A percentile compares a stretch with the other conserved stretches of the same genome.
Conservation (phyloP, 1,140 invertebrate species). For the Megalonaias nervosa region DNA sequence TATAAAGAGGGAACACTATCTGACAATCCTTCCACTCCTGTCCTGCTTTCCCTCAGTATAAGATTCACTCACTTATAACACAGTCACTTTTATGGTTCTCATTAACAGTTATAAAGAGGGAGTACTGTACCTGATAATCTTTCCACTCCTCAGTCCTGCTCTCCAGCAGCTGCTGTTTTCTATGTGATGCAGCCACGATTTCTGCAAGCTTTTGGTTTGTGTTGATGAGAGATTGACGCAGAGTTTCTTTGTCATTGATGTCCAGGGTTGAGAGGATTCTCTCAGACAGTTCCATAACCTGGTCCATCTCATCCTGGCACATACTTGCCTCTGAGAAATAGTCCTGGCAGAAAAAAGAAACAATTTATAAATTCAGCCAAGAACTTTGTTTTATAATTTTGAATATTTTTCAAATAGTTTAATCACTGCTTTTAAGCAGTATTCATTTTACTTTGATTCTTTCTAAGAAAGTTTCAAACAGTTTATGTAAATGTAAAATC, state of each 20-base stretch:
- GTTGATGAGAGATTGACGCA: slow-evolving; percentile 59
- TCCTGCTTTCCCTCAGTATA: no score
- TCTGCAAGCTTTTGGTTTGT: slow-evolving; percentile 56
- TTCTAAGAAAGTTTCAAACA: neutral
- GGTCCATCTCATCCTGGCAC: slow-evolving; percentile 67
- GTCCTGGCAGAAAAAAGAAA: slow-evolving; percentile 47
- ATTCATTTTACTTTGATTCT: neutral
- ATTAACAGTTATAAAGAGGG: no score
- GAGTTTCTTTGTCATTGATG: slow-evolving; percentile 62
- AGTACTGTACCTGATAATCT: slow-evolving; percentile 53
- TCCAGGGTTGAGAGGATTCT: slow-evolving; percentile 61
- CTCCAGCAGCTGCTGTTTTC: slow-evolving; percentile 54
- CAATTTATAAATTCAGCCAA: neutral
- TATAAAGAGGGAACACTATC: no score
- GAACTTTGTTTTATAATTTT: neutral
- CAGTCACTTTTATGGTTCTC: no score
- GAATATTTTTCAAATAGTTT: neutral
- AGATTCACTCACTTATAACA: no score
- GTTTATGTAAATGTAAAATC: no score
- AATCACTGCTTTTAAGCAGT: neutral
- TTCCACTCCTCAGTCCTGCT: slow-evolving; percentile 56
- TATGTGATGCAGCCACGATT: slow-evolving; percentile 52
- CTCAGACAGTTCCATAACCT: slow-evolving; percentile 61
- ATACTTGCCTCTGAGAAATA: slow-evolving; percentile 63
- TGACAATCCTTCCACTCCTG: no score